phyloP scores from a whole-genome alignment of 2,113 vertebrate genomes.

The Myodes glareolus region DNA sequence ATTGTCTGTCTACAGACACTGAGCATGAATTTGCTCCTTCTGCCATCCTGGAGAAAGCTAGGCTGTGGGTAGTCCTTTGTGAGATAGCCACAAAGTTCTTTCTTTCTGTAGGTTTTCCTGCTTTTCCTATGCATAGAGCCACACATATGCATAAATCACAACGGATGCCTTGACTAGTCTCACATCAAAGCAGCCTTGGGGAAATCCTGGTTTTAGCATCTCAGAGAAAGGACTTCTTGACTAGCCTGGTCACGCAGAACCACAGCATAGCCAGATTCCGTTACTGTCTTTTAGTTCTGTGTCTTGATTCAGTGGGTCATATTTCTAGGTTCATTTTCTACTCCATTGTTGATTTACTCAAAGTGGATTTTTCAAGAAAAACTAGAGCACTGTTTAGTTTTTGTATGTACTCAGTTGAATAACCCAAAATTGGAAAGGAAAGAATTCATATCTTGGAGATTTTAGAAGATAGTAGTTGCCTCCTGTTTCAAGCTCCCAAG shows the following conservation, averaged over 20 bases:
- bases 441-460: neutral
- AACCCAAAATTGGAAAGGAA: neutral
- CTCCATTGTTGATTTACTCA: neutral
- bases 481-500: neutral
- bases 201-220: neutral
- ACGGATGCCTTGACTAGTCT: neutral
- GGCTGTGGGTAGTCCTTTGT: neutral
- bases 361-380: constrained; percentile 35
- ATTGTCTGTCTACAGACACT: neutral
- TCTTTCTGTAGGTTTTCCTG: neutral
- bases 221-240: neutral
- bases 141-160: neutral
- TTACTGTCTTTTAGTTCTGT: neutral
- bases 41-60: neutral
- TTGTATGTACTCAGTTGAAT: neutral
- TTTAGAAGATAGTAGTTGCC: neutral
- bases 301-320: neutral
- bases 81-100: neutral
- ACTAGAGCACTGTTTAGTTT: constrained; percentile 7
- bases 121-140: neutral
- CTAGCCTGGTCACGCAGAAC: neutral
- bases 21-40: neutral
- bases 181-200: neutral
- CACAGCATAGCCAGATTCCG: neutral
- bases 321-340: neutral